Base-by-base conservation (phyloP, 2,888 invertebrate genomes). In the Oxystoma pomonae region DNA sequence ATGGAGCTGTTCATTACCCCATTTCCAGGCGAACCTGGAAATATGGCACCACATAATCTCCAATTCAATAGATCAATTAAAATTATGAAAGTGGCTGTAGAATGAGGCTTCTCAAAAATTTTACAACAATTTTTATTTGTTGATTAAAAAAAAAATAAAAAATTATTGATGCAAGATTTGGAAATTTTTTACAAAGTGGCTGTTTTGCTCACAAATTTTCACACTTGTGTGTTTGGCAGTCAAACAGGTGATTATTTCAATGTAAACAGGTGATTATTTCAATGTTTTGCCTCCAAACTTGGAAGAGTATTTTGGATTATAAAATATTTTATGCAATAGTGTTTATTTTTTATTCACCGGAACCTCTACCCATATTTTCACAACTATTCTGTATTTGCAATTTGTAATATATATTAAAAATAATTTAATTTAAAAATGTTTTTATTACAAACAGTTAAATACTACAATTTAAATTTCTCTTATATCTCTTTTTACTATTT, bases 21-120 rank as follows among this genome's bases (percentile, higher is more conserved):
- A n/a, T n/a, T n/a, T n/a, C n/a, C n/a, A n/a, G n/a, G n/a, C 57
- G n/a, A n/a, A 59, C 60, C 61, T 16, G 64, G 53, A 58, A 52
- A 65, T 60, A 58, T 63, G 20, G 55, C 35, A 50, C 63, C 18
- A 5, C 55, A 68, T 20, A 62, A 64, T 16, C 60, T 57, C 20
- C 16, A 66, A 21, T 66, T 68, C 57, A 68, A 68, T 61, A n/a
- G 9, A 16, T 49, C 63, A 7, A 68, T 67, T 67, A 68, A 65
- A 55, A 50, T 49, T n/a, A n/a, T n/a, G n/a, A n/a, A 17, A 57
- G 64, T 66, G 52, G 16, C 64, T 35, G 71, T 71, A 12, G 70
- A 69, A 57, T 71, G 68, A 69, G 67, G 69, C 9, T 70, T 68
- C 64, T 59, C 63, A 59, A 71, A 71, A 68, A 62, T 71, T 19